A percentile compares a stretch with the other conserved stretches of the same genome.
Evolutionary conservation across 2,113 vertebrate species (phyloP).

Genomic region (Thryonomys swinderianus): DNA sequence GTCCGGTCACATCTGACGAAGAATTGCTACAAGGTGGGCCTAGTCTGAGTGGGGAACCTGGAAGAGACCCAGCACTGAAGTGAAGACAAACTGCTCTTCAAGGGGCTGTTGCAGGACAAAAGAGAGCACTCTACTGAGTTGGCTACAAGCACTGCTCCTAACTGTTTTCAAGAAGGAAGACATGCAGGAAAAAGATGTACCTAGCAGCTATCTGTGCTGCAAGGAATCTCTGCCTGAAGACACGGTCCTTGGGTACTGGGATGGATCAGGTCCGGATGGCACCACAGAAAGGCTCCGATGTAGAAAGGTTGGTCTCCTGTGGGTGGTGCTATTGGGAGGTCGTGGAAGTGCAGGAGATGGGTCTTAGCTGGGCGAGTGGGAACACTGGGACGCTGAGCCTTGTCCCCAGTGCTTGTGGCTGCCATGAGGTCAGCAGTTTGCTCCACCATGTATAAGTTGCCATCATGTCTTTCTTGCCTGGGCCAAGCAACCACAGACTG

Average conservation of each 20-base stretch:
- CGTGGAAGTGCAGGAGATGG: not conserved
- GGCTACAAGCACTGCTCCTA: not conserved
- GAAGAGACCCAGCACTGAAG: not conserved
- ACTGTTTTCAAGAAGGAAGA: not conserved
- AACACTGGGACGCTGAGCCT: not conserved
- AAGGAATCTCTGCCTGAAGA: not conserved
- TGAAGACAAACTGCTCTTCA: not conserved
- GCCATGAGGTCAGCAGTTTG: not conserved
- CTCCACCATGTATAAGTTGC: not conserved
- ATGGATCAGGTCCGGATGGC: not conserved
- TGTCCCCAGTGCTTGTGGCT: not conserved
- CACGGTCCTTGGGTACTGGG: not conserved
- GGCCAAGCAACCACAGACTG: no score
- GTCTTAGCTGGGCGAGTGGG: not conserved
- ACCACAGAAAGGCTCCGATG: not conserved
- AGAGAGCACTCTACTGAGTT: not conserved
- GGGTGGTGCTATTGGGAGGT: not conserved
- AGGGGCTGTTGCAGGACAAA: not conserved
- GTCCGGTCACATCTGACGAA: not conserved
- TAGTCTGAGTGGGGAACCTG: not conserved
- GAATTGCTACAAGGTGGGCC: not conserved
- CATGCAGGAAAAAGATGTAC: not conserved
- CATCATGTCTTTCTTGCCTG: not conserved
- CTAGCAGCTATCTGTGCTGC: not conserved
- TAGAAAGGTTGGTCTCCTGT: not conserved